Percentiles rank a stretch among this genome's conserved stretches.
phyloP scores from a whole-genome alignment of 2,797 vertebrate genomes.

The Protosalanx chinensis region DNA sequence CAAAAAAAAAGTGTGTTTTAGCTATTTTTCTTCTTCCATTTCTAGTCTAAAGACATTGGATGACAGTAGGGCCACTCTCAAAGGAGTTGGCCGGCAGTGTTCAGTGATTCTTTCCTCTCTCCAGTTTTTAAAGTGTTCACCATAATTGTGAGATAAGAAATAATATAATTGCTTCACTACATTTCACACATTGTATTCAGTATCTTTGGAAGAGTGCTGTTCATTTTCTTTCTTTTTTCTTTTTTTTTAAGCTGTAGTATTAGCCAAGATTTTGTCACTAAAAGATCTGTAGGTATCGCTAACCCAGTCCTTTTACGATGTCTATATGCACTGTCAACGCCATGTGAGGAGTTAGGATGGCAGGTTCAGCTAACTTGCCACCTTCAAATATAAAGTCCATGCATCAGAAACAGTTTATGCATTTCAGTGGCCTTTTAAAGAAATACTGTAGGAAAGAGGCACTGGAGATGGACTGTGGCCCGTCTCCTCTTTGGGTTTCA shows the following conservation, averaged over 20 bases:
- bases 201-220: constrained; percentile 92
- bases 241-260: constrained; percentile 79
- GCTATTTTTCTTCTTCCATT: constrained; percentile 80
- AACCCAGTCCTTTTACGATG: constrained; percentile 78
- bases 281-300: constrained; percentile 71
- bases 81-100: constrained; percentile 72
- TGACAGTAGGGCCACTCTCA: constrained; percentile 64
- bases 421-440: constrained; percentile 98
- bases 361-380: constrained; percentile 73
- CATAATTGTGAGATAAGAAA: constrained; percentile 75
- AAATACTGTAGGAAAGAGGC: constrained; percentile 78
- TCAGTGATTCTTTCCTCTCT: constrained; percentile 72
- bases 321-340: constrained; percentile 92
- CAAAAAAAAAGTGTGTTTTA: constrained; percentile 81
- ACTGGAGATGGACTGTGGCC: constrained; percentile 82
- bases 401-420: constrained; percentile 84
- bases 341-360: constrained; percentile 86
- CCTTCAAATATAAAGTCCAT: constrained; percentile 70
- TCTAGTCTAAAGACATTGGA: constrained; percentile 70
- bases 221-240: constrained; percentile 56
- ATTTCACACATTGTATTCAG: constrained; percentile 86
- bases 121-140: constrained; percentile 76
- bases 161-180: constrained; percentile 86
- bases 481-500: constrained; percentile 65
- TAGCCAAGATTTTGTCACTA: constrained; percentile 87